Base-by-base conservation (phyloP, 2,113 vertebrate species). In the Vanacampus margaritifer region DNA sequence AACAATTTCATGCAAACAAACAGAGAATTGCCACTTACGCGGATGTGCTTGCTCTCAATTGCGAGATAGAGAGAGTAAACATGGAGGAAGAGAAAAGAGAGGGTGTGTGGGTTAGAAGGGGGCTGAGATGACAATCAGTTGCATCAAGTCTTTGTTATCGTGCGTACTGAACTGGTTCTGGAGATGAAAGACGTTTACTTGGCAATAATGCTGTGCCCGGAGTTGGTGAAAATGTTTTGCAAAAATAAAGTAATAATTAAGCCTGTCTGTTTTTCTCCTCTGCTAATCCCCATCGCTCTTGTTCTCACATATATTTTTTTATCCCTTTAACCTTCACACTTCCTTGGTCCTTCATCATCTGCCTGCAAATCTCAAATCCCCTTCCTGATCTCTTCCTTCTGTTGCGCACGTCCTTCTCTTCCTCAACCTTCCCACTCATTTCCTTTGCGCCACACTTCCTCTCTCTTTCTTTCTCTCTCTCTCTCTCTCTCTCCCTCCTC, bases 21-120 rank as follows among this genome's bases (percentile, higher is more conserved):
- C 68, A 79, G 71, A 21, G 59, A 78, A 80, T 76, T 82, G 69
- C 74, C 79, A 68, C 78, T 84, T 72, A 78, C 66, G 68, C 39
- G 64, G 53, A 71, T 69, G 72, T 67, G 50, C 58, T 45, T 66
- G 57, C 73, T 69, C 76, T 67, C 68, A 80, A 69, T 51, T 69
- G 65, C 48, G 32, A 77, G 79, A 71, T 80, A 74, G 81, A 80
- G 65, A 69, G 36, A 41, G 65, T 70, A 79, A 81, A 83, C 74
- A 80, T 37, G 46, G 57, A 78, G 60, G 67, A 68, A 64, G 65
- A 67, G 51, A 51, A 72, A 66, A 59, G 28, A 36, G 61, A 59
- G 69, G 37, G 56, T 70, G 69, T 63, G 67, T 65, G 71, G 48
- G 68, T 64, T 36, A 61, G 64, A 63, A 67, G 62, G 68, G 67